Percentiles rank a stretch among this genome's conserved stretches.
Evolutionary conservation across 1,140 invertebrate species (phyloP).

Genomic region (Scaptomyza hsui): DNA sequence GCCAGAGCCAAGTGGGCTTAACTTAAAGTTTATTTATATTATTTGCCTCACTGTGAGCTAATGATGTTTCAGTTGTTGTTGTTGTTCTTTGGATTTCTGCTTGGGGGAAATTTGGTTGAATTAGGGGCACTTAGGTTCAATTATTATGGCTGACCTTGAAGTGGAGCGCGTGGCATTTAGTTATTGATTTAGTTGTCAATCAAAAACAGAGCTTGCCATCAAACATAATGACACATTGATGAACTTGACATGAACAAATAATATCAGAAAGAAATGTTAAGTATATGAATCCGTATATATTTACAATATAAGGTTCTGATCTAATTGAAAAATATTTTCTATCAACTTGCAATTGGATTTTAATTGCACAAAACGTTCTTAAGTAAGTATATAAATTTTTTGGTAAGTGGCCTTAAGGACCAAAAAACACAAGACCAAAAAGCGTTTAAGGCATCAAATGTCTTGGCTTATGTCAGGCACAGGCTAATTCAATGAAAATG

Average conservation of each 20-base stretch:
- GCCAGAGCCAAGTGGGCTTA: slow-evolving; percentile 43
- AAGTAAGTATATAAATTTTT: slow-evolving; percentile 1
- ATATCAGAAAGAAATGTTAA: not conserved
- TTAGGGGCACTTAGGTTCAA: slow-evolving; percentile 20
- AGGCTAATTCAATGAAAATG: slow-evolving; percentile 6
- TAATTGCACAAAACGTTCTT: not conserved
- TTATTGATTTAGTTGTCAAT: slow-evolving; percentile 22
- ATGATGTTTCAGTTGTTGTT: slow-evolving; percentile 11
- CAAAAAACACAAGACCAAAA: not conserved
- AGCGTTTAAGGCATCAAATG: not conserved
- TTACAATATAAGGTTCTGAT: not conserved
- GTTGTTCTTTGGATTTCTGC: not conserved
- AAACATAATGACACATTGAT: slow-evolving; percentile 26
- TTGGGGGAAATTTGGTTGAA: not conserved
- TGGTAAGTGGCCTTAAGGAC: slow-evolving; percentile 3
- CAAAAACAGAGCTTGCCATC: slow-evolving; percentile 6
- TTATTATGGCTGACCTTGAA: slow-evolving; percentile 29
- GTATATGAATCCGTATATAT: too few relatives aligned
- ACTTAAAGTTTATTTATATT: slow-evolving; percentile 50
- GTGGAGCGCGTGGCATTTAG: slow-evolving; percentile 3
- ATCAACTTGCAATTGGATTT: slow-evolving; percentile 4
- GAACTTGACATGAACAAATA: not conserved
- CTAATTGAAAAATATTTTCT: not conserved
- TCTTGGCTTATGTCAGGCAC: not conserved
- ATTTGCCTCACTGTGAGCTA: slow-evolving; percentile 5